Conservation (phyloP, 2,797 vertebrate species). For the Sciurus carolinensis region DNA sequence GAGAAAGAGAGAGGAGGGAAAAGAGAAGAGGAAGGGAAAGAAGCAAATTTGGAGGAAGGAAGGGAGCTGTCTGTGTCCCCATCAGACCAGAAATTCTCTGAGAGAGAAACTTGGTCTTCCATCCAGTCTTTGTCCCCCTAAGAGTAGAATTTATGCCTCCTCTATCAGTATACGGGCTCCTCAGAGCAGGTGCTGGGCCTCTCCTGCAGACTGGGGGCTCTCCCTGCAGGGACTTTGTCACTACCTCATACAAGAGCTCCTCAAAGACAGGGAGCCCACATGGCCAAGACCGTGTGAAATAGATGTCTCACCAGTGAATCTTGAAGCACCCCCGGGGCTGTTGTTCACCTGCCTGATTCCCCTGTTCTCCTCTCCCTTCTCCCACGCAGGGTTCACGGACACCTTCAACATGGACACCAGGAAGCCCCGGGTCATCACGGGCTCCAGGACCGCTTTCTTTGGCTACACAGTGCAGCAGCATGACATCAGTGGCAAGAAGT, state of each 20-base stretch:
- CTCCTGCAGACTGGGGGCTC: neutral
- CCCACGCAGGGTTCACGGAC: conserved; percentile 90
- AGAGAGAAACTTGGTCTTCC: neutral
- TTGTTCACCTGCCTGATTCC: conserved; percentile 49
- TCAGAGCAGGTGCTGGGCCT: neutral
- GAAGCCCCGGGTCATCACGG: conserved; percentile 93
- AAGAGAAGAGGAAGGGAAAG: neutral
- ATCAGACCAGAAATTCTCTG: rapidly evolving
- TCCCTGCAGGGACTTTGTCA: neutral
- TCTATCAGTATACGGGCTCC: neutral
- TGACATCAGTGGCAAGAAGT: conserved; percentile 94
- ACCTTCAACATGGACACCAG: conserved; percentile 97
- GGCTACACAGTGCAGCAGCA: conserved; percentile 99
- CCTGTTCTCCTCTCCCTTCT: conserved; percentile 35
- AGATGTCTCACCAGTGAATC: neutral
- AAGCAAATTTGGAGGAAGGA: neutral
- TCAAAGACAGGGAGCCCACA: neutral
- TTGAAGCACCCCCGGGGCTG: neutral
- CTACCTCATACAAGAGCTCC: neutral
- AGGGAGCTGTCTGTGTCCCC: neutral
- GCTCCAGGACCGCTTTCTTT: conserved; percentile 95
- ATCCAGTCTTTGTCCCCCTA: neutral
- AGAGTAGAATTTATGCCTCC: neutral
- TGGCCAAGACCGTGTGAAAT: neutral
- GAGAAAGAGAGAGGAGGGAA: neutral